Evolutionary conservation across 2,113 vertebrate genomes (phyloP).

Genomic region (Tyto alba): DNA sequence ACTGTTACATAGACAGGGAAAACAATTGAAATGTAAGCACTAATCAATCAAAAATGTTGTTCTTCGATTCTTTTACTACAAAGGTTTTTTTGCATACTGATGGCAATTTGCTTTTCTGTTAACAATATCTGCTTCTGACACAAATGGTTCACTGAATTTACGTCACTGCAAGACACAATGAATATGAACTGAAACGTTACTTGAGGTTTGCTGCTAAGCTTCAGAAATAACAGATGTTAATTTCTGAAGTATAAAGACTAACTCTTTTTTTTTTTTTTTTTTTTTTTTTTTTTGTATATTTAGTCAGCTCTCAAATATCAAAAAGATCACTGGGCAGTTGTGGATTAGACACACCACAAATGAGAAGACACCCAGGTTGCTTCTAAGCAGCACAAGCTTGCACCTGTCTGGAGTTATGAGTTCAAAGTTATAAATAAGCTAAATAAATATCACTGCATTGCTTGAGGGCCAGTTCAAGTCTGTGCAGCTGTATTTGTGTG

Average conservation of each 20-base stretch:
- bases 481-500: background rate
- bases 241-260: background rate
- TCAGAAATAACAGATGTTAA: background rate
- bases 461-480: background rate
- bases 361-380: background rate
- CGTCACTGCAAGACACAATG: background rate
- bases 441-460: background rate
- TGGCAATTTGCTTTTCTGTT: background rate
- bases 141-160: background rate
- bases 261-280: no score
- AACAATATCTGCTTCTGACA: background rate
- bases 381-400: background rate
- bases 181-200: background rate
- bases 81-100: background rate
- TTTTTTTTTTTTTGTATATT: background rate
- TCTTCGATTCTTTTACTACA: background rate
- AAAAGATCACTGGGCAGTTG: background rate
- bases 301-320: background rate
- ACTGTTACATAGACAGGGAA: background rate
- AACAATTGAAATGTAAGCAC: background rate
- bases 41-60: background rate
- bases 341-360: background rate
- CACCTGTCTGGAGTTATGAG: background rate
- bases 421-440: background rate
- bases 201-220: background rate